phyloP scores from a whole-genome alignment of 2,888 invertebrate species.

The Strigamia maritima region DNA sequence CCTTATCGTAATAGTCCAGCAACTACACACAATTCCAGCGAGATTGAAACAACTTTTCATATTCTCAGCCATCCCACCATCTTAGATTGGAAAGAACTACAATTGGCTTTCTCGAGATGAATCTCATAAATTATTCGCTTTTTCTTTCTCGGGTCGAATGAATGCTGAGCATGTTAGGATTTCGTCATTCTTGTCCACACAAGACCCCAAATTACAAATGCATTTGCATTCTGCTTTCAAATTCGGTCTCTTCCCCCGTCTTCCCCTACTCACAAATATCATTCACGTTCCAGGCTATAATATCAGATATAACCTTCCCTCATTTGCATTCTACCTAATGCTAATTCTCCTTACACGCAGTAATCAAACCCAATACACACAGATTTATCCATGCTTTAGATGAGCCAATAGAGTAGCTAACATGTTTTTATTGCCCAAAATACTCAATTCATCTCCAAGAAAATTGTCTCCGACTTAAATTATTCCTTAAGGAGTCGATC shows the following conservation, averaged over 20 bases:
- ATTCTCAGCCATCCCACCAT: background rate
- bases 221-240: constrained; percentile 30
- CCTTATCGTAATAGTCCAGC: constrained; percentile 32
- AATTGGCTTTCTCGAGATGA: constrained; percentile 27
- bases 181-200: constrained; percentile 34
- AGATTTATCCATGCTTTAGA: background rate
- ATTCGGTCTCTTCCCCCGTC: constrained; percentile 3
- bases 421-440: constrained; percentile 24
- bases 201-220: constrained; percentile 32
- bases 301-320: constrained; percentile 8
- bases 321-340: constrained; percentile 28
- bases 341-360: constrained; percentile 16
- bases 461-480: constrained; percentile 3
- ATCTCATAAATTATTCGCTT: constrained; percentile 15
- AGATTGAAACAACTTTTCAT: constrained; percentile 31
- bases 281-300: constrained; percentile 27
- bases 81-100: constrained; percentile 16
- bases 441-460: constrained; percentile 17
- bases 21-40: constrained; percentile 25
- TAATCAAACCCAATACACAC: constrained; percentile 22
- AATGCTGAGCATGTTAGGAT: constrained; percentile 32
- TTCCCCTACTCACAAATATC: constrained; percentile 21
- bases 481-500: constrained; percentile 32
- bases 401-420: background rate
- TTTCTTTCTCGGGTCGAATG: constrained; percentile 15